Percentiles rank a stretch among this genome's conserved stretches.
phyloP scores from a whole-genome alignment of 2,113 vertebrate species.

The Chrysochloris asiatica region DNA sequence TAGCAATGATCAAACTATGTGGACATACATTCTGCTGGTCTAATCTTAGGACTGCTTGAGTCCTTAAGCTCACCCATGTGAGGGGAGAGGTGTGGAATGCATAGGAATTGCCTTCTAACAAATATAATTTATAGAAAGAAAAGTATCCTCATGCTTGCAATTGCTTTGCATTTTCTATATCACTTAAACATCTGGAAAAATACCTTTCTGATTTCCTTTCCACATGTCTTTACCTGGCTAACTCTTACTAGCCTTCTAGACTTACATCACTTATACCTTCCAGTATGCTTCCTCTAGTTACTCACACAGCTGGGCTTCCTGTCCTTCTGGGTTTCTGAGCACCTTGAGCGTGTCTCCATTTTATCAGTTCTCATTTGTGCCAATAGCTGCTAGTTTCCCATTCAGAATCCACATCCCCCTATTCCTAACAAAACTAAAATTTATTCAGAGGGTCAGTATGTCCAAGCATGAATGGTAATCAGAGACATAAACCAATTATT shows the following conservation, averaged over 20 bases:
- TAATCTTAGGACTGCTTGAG: not conserved
- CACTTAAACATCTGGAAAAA: not conserved
- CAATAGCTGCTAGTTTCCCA: not conserved
- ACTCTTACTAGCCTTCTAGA: not conserved
- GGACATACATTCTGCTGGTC: not conserved
- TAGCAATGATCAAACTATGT: not conserved
- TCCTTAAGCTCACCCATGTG: not conserved
- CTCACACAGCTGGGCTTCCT: not conserved
- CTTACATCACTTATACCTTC: not conserved
- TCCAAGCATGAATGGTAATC: not conserved
- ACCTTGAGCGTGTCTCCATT: not conserved
- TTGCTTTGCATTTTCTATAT: not conserved
- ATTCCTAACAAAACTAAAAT: not conserved
- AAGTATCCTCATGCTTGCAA: not conserved
- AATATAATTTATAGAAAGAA: not conserved
- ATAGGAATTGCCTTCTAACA: not conserved
- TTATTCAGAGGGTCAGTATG: not conserved
- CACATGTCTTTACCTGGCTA: not conserved
- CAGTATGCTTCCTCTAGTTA: rapidly evolving
- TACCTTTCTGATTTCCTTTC: not conserved
- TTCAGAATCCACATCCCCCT: not conserved
- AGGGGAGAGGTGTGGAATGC: not conserved
- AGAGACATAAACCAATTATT: not conserved
- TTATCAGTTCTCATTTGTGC: not conserved
- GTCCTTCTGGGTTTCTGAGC: not conserved